Base-by-base conservation (phyloP, 2,113 vertebrate genomes). In the Panthera tigris region DNA sequence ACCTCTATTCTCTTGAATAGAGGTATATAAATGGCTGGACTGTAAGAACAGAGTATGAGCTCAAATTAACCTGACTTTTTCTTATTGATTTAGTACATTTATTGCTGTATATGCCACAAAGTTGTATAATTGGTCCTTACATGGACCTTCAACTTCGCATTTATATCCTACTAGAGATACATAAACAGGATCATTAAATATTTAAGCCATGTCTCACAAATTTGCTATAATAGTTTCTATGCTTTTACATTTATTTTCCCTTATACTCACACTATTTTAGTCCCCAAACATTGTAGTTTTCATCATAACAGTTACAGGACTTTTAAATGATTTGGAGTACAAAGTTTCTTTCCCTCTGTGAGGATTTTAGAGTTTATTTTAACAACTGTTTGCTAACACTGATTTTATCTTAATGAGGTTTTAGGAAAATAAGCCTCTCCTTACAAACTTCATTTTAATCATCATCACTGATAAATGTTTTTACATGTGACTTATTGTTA, bases 41-140 rank as follows among this genome's bases (percentile, higher is more conserved):
- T 92, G 8, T 87, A 94, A 80, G 55, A 78, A 84, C 36, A 95
- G 79, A 96, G 86, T 81, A 97, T 95, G 95, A 93, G 81, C 55
- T 71, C 83, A 97, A 89, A 97, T 97, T 86, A 97, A 93, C 52
- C 88, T 78, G 66, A n/a, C 25, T 89, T 91, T 91, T 78, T 79
- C 78, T 81, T 96, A 92, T 57, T 16, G 14, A 61, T 83, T 89
- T 86, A 88, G n/a, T 27, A 85, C 57, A 94, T 71, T 52, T 81
- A 95, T n/a, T 95, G 50, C 31, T 65, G 10, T 79, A 85, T 81
- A 63, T 89, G 63, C 71, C 91, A 68, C 48, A 48, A 45, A 80
- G 48, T 88, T 88, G 41, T 81, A 7, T 90, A 98, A 93, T 80
- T 81, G 57, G 33, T 89, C 97, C 15, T 96, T 93, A 82, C 15